Conservation (phyloP, 2,888 invertebrate genomes). For the Caenorhabditis macrosperma region DNA sequence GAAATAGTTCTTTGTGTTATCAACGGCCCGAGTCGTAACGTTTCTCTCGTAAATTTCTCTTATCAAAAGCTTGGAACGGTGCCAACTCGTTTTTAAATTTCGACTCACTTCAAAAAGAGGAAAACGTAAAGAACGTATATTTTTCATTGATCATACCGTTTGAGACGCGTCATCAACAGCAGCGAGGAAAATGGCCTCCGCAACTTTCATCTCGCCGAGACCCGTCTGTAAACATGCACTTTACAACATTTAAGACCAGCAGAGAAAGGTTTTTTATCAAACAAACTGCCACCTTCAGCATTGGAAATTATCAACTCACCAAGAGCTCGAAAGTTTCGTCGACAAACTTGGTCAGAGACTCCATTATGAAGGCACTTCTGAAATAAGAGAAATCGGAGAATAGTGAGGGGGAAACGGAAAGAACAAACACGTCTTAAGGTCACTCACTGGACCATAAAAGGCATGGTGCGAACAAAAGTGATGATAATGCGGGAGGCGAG, state of each 20-base stretch:
- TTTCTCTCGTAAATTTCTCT: too few relatives aligned
- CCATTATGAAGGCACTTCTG: background rate
- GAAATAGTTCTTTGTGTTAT: background rate
- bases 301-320: slow-evolving; percentile 25
- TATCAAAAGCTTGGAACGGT: too few relatives aligned
- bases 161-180: slow-evolving; percentile 11
- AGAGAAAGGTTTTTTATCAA: background rate
- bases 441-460: background rate
- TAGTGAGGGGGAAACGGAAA: background rate
- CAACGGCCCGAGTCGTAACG: too few relatives aligned
- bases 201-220: slow-evolving; percentile 42
- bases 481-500: background rate
- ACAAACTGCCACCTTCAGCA: too few relatives aligned
- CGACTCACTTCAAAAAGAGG: too few relatives aligned
- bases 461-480: background rate
- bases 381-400: background rate
- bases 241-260: background rate
- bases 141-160: background rate
- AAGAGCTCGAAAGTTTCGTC: slow-evolving; percentile 34
- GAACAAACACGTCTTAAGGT: background rate
- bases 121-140: too few relatives aligned
- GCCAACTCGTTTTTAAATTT: too few relatives aligned
- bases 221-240: slow-evolving; percentile 31
- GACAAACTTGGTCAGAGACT: slow-evolving; percentile 23
- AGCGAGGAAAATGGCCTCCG: slow-evolving; percentile 35